Conservation (phyloP, 2,113 vertebrate species). For the Chaenogobius annularis region DNA sequence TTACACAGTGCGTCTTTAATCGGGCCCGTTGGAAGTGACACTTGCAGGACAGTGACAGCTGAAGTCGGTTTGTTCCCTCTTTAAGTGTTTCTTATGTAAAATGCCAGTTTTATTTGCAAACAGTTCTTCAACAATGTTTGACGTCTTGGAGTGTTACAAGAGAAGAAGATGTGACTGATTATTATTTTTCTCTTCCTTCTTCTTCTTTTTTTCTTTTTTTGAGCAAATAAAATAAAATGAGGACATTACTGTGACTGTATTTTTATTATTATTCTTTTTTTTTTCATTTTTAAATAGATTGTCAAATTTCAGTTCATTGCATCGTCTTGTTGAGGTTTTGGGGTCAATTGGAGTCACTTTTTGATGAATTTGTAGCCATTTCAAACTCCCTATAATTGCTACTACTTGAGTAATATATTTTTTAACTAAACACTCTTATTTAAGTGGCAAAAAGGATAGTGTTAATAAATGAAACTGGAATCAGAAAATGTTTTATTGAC, state of each 20-base stretch:
- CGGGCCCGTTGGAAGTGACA: constrained; percentile 1
- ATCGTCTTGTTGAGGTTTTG: background rate
- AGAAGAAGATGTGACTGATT: constrained; percentile 45
- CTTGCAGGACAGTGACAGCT: constrained; percentile 15
- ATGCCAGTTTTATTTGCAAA: constrained; percentile 52
- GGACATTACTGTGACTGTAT: constrained; percentile 47
- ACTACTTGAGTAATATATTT: too few relatives aligned
- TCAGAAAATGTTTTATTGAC: too few relatives aligned
- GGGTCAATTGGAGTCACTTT: too few relatives aligned
- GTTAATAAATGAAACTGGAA: too few relatives aligned
- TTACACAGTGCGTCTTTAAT: background rate
- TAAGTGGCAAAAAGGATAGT: too few relatives aligned
- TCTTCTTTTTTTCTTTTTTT: constrained; percentile 55
- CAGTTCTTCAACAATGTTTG: constrained; percentile 29
- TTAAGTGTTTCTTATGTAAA: constrained; percentile 52
- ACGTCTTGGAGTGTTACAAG: constrained; percentile 55
- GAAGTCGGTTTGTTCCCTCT: constrained; percentile 1
- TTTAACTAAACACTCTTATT: too few relatives aligned
- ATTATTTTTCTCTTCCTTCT: too few relatives aligned
- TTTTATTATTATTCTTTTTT: background rate
- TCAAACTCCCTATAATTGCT: too few relatives aligned
- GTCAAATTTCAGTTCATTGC: background rate
- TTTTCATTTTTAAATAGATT: background rate
- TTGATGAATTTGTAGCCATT: too few relatives aligned
- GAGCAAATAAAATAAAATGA: constrained; percentile 70